Evolutionary conservation across 2,888 invertebrate species (phyloP).

Genomic region (Lasiommata megera): DNA sequence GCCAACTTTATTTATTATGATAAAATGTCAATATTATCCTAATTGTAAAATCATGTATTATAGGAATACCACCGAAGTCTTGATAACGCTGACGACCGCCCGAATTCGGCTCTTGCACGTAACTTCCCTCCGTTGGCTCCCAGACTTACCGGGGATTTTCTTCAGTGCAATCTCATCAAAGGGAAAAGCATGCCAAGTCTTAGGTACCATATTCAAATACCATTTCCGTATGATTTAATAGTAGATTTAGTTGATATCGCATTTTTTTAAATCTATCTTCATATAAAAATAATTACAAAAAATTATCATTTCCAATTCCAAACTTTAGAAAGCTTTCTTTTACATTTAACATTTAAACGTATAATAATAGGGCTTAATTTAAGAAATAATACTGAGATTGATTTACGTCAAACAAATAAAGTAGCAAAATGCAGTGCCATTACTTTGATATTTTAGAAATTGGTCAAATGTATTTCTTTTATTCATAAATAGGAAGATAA

Average conservation of each 20-base stretch:
- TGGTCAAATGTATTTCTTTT: too few species aligned
- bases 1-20: slow-evolving; percentile 13
- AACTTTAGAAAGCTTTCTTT: not conserved
- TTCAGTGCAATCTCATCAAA: slow-evolving; percentile 88
- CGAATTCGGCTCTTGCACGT: slow-evolving; percentile 85
- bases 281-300: not conserved
- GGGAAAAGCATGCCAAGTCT: slow-evolving; percentile 98
- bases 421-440: not conserved
- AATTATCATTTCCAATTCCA: not conserved
- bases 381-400: too few species aligned
- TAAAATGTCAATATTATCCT: slow-evolving; percentile 15
- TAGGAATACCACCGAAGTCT: slow-evolving; percentile 92
- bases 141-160: slow-evolving; percentile 71
- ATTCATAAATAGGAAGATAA: too few species aligned
- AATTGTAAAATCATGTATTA: slow-evolving; percentile 34
- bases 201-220: slow-evolving; percentile 83
- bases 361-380: too few species aligned
- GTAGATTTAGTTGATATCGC: slow-evolving; percentile 27
- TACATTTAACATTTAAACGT: too few species aligned
- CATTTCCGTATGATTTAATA: slow-evolving; percentile 16
- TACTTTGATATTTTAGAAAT: not conserved
- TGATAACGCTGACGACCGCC: slow-evolving; percentile 89
- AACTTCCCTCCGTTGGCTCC: slow-evolving; percentile 83
- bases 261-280: not conserved
- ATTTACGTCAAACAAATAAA: too few species aligned